A percentile compares a stretch with the other conserved stretches of the same genome.
Conservation (phyloP, 2,797 vertebrate genomes). For the Pangasius mekongensis region DNA sequence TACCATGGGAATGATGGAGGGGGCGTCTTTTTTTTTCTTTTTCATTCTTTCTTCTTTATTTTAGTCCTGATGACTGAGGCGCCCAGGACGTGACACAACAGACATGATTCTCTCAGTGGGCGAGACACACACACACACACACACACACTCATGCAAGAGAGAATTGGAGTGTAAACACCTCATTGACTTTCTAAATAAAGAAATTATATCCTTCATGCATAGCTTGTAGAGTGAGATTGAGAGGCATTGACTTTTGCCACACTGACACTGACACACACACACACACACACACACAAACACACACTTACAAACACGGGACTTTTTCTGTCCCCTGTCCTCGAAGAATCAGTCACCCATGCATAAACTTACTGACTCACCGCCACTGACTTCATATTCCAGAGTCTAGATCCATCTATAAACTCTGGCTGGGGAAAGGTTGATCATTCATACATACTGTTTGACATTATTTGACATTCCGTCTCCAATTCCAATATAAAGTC, state of each 20-base stretch:
- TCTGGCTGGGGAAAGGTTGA: constrained; percentile 21
- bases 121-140: constrained; percentile 40
- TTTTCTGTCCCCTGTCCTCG: constrained; percentile 3
- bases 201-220: not conserved
- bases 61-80: constrained; percentile 60
- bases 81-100: constrained; percentile 59
- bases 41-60: constrained; percentile 52
- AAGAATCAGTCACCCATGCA: constrained; percentile 12
- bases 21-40: constrained; percentile 61
- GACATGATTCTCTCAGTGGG: constrained; percentile 67
- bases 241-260: not conserved
- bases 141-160: not conserved
- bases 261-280: not conserved
- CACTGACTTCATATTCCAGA: not conserved
- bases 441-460: constrained; percentile 34
- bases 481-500: constrained; percentile 16
- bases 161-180: not conserved
- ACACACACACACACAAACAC: not conserved
- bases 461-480: constrained; percentile 24
- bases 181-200: not conserved
- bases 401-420: constrained; percentile 7
- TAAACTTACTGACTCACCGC: constrained; percentile 1
- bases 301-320: not conserved
- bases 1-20: constrained; percentile 76
- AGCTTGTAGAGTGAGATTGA: not conserved